Evolutionary conservation across 2,888 invertebrate genomes (phyloP).

Genomic region (Punctoribates punctum): DNA sequence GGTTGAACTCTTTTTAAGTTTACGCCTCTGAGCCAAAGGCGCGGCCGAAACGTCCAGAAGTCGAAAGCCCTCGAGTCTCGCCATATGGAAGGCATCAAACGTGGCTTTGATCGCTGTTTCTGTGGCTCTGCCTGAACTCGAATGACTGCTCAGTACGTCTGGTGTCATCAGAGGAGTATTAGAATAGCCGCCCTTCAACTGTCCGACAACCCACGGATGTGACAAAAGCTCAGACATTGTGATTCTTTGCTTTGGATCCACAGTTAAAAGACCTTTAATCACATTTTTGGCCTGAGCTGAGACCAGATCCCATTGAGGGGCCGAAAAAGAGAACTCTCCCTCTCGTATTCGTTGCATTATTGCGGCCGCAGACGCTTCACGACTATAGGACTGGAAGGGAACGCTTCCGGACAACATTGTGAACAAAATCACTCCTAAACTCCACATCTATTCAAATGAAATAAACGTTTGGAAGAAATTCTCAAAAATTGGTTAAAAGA

Average conservation of each 20-base stretch:
- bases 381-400: conserved; percentile 41
- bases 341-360: conserved; percentile 75
- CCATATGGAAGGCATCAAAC: conserved; percentile 66
- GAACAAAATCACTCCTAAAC: conserved; percentile 86
- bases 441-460: conserved; percentile 64
- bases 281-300: conserved; percentile 71
- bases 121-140: conserved; percentile 55
- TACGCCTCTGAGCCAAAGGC: conserved; percentile 66
- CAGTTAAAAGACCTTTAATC: conserved; percentile 68
- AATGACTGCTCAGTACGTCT: conserved; percentile 57
- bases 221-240: conserved; percentile 64
- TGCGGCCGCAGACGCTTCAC: conserved; percentile 60
- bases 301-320: conserved; percentile 67
- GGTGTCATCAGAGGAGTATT: conserved; percentile 63
- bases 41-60: conserved; percentile 68
- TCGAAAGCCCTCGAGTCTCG: conserved; percentile 68
- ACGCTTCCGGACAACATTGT: conserved; percentile 73
- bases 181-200: conserved; percentile 53
- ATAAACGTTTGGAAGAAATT: not conserved
- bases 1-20: conserved; percentile 60
- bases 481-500: not conserved
- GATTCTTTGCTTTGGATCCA: conserved; percentile 69
- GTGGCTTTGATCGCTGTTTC: conserved; percentile 62
- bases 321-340: conserved; percentile 73
- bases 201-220: conserved; percentile 65